phyloP scores from a whole-genome alignment of 2,113 vertebrate species.

The Antigone vipio region DNA sequence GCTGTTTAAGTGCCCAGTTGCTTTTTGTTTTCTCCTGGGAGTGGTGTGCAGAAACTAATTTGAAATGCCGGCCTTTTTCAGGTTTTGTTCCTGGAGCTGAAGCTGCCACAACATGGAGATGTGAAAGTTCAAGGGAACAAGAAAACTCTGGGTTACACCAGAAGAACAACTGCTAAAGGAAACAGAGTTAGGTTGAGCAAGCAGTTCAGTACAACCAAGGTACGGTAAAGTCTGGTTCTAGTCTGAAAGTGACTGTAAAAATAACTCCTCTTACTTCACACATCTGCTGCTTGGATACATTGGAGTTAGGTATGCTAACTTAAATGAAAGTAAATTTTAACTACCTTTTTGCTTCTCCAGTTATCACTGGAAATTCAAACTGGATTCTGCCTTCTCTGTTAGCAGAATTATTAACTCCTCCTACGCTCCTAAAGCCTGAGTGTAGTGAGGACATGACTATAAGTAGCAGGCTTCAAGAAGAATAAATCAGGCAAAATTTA shows the following conservation, averaged over 20 bases:
- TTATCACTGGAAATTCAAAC: not conserved
- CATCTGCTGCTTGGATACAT: not conserved
- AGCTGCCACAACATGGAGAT: constrained; percentile 89
- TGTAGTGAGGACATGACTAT: not conserved
- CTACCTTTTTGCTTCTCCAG: not conserved
- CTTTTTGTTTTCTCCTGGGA: constrained; percentile 16
- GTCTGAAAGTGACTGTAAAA: not conserved
- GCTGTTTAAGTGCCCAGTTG: constrained; percentile 1
- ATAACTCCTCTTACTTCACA: not conserved
- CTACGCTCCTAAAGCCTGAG: not conserved
- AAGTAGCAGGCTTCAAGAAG: not conserved
- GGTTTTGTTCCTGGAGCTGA: constrained; percentile 93
- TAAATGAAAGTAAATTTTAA: not conserved
- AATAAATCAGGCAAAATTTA: not conserved
- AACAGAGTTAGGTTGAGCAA: constrained; percentile 76
- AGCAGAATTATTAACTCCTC: not conserved
- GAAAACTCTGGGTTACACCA: constrained; percentile 90
- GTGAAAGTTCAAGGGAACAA: constrained; percentile 76
- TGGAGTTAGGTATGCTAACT: not conserved
- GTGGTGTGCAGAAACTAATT: not conserved
- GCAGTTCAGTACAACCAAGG: constrained; percentile 94
- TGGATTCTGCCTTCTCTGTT: not conserved
- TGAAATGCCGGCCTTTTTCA: constrained; percentile 61
- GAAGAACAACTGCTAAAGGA: constrained; percentile 74
- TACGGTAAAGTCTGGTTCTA: constrained; percentile 49